Conservation (phyloP, 2,113 vertebrate species). For the Menura novaehollandiae region DNA sequence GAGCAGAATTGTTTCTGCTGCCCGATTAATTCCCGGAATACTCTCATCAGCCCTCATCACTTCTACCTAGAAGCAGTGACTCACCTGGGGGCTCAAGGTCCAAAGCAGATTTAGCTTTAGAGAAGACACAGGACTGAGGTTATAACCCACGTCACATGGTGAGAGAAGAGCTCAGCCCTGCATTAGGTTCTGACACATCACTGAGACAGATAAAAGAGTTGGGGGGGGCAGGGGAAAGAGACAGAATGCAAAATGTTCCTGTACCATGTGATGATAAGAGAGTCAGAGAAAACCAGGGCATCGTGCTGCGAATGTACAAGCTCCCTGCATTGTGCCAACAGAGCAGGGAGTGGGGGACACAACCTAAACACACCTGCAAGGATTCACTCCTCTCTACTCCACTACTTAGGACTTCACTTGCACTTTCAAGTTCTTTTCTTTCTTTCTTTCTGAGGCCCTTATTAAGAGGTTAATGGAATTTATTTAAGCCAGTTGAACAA, state of each 20-base stretch:
- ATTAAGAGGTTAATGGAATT: background rate
- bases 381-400: background rate
- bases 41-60: background rate
- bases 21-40: background rate
- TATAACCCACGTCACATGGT: background rate
- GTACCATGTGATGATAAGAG: background rate
- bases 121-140: background rate
- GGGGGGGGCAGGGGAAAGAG: fast-evolving
- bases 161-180: background rate
- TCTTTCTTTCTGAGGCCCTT: background rate
- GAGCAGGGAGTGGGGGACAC: background rate
- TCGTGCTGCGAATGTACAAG: background rate
- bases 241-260: background rate
- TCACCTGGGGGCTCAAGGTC: background rate
- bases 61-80: constrained; percentile 8
- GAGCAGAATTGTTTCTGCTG: background rate
- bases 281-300: background rate
- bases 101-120: constrained; percentile 24
- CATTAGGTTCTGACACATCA: background rate
- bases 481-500: background rate
- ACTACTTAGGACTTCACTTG: background rate
- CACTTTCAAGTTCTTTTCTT: background rate
- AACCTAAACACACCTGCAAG: background rate
- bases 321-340: background rate
- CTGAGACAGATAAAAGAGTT: background rate